These are phyloP conservation scores for Kryptolebias ocellatus DNA, from an alignment of 2,797 vertebrate genomes.

Conservation along the genomic window DNA sequence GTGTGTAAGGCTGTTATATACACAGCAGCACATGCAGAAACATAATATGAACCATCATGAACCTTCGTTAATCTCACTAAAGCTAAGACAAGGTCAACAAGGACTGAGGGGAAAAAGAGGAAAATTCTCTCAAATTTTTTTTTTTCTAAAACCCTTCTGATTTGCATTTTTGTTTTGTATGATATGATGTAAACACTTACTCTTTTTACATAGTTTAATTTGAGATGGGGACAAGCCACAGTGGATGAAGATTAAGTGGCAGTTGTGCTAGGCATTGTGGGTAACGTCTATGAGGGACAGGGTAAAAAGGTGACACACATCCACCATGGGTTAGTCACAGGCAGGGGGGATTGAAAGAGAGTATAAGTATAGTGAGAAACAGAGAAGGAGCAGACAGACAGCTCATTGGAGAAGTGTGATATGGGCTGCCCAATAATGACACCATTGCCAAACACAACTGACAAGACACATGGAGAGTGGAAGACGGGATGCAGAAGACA, in stretches of 20 bases:
- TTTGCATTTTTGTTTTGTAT: conserved; percentile 10
- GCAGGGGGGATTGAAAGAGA: conserved; percentile 47
- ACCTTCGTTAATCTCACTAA: no score
- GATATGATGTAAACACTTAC: conserved; percentile 16
- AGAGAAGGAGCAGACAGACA: conserved; percentile 69
- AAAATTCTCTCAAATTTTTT: no score
- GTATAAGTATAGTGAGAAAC: conserved; percentile 44
- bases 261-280: conserved; percentile 73
- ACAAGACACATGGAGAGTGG: conserved; percentile 76
- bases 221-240: conserved; percentile 60
- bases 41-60: no score
- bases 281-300: conserved; percentile 77
- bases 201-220: conserved; percentile 48
- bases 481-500: conserved; percentile 59
- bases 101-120: no score
- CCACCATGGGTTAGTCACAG: conserved; percentile 62
- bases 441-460: conserved; percentile 77
- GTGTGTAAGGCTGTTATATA: no score
- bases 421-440: conserved; percentile 76
- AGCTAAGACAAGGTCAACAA: no score
- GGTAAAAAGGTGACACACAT: conserved; percentile 74
- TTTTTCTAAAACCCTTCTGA: neutral
- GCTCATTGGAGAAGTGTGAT: conserved; percentile 75
- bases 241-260: conserved; percentile 65
- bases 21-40: no score